These are phyloP conservation scores for Mythimna lalbum DNA, from an alignment of 2,888 invertebrate species.

Conservation along the genomic window DNA sequence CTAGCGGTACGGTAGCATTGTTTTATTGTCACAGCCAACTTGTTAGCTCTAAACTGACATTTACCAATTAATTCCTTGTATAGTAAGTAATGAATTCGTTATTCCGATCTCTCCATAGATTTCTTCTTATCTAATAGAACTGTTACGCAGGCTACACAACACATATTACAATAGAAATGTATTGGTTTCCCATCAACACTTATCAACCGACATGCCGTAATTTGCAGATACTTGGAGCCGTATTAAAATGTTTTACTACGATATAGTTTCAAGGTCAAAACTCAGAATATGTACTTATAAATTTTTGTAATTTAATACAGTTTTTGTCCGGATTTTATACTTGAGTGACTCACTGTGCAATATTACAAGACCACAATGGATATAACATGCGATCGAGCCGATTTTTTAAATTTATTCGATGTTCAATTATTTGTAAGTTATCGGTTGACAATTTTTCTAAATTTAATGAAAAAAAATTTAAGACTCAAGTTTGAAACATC, in stretches of 20 bases:
- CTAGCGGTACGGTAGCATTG: constrained; percentile 43
- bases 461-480: constrained; percentile 82
- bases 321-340: constrained; percentile 86
- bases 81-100: constrained; percentile 89
- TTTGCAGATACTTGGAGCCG: constrained; percentile 89
- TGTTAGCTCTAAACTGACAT: constrained; percentile 82
- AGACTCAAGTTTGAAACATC: constrained; percentile 89
- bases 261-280: constrained; percentile 80
- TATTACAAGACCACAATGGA: constrained; percentile 89
- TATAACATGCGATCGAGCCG: constrained; percentile 82
- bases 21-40: constrained; percentile 48
- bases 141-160: constrained; percentile 88
- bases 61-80: constrained; percentile 82
- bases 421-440: constrained; percentile 82
- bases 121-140: constrained; percentile 86
- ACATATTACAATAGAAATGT: constrained; percentile 90
- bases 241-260: constrained; percentile 78
- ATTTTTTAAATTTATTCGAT: constrained; percentile 74
- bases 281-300: constrained; percentile 69
- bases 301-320: constrained; percentile 65
- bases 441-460: constrained; percentile 89
- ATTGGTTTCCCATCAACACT: constrained; percentile 89
- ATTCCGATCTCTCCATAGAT: constrained; percentile 88
- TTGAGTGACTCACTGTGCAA: constrained; percentile 87
- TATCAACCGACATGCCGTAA: constrained; percentile 88